These are phyloP conservation scores for Lepus townsendii DNA, from an alignment of 2,797 vertebrate genomes.

Conservation along the genomic window DNA sequence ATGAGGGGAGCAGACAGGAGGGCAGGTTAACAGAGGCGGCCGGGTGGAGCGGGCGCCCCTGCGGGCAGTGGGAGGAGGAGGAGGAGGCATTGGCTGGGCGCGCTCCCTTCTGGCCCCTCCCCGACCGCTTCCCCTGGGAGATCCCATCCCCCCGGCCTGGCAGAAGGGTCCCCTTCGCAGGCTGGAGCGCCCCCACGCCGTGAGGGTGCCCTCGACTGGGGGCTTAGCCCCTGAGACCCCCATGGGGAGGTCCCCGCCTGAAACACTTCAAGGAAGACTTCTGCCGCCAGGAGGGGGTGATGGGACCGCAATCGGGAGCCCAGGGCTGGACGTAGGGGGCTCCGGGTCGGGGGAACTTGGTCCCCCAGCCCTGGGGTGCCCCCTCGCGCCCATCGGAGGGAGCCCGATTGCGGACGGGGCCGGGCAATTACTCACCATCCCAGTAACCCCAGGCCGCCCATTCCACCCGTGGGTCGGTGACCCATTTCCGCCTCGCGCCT, in stretches of 20 bases:
- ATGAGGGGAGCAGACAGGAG: not conserved
- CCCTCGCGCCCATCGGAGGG: slow-evolving; percentile 61
- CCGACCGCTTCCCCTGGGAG: slow-evolving; percentile 76
- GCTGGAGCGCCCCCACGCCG: slow-evolving; percentile 11
- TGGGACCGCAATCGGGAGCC: slow-evolving; percentile 83
- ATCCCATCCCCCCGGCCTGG: slow-evolving; percentile 78
- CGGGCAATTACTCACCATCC: slow-evolving; percentile 81
- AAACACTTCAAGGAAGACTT: slow-evolving; percentile 67
- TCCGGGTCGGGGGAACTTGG: slow-evolving; percentile 38
- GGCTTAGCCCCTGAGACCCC: not conserved
- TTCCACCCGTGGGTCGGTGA: slow-evolving; percentile 82
- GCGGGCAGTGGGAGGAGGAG: not conserved
- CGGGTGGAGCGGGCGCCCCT: not conserved
- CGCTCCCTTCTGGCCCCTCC: slow-evolving; percentile 72
- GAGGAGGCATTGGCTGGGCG: slow-evolving; percentile 44
- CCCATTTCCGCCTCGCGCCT: slow-evolving; percentile 84
- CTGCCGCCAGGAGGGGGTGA: slow-evolving; percentile 75
- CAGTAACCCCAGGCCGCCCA: slow-evolving; percentile 85
- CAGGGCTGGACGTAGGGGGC: slow-evolving; percentile 66
- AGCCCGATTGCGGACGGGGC: slow-evolving; percentile 83
- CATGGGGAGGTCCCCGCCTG: slow-evolving; percentile 5
- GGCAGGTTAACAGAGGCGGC: slow-evolving; percentile 53
- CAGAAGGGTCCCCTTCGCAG: slow-evolving; percentile 46
- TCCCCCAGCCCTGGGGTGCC: slow-evolving; percentile 2
- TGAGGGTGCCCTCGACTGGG: slow-evolving; percentile 41